These are phyloP conservation scores for Chymomyza costata DNA, from an alignment of 1,140 invertebrate genomes.

Conservation along the genomic window DNA sequence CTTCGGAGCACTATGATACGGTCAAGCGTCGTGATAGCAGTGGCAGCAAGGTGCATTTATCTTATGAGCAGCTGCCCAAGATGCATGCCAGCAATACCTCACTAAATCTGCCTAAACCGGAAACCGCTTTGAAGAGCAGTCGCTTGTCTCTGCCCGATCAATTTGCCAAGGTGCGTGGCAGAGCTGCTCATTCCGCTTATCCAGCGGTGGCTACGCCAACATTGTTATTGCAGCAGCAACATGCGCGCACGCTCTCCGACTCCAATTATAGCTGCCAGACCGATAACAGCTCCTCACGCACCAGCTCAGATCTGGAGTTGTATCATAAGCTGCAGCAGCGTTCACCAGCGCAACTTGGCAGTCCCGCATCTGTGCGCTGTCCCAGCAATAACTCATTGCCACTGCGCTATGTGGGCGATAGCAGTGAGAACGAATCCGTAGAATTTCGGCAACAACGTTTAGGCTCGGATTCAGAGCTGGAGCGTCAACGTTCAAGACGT, in stretches of 20 bases:
- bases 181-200: constrained; percentile 2
- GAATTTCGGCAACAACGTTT: constrained; percentile 77
- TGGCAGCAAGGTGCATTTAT: constrained; percentile 57
- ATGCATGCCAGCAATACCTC: constrained; percentile 70
- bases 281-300: constrained; percentile 69
- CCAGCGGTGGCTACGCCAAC: constrained; percentile 30
- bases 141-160: constrained; percentile 71
- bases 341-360: constrained; percentile 34
- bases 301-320: constrained; percentile 68
- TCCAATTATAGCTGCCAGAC: constrained; percentile 73
- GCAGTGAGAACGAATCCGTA: constrained; percentile 71
- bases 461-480: constrained; percentile 77
- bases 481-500: constrained; percentile 81
- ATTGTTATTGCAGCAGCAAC: constrained; percentile 49
- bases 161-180: constrained; percentile 51
- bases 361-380: constrained; percentile 35
- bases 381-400: constrained; percentile 57
- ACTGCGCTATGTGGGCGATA: constrained; percentile 30
- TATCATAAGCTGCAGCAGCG: constrained; percentile 61
- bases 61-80: constrained; percentile 67
- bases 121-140: constrained; percentile 53
- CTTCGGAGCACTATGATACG: constrained; percentile 72
- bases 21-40: constrained; percentile 57
- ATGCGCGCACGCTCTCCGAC: constrained; percentile 65
- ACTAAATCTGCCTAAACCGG: constrained; percentile 53